phyloP scores from a whole-genome alignment of 2,888 invertebrate species.

The Drosophila ustulata region DNA sequence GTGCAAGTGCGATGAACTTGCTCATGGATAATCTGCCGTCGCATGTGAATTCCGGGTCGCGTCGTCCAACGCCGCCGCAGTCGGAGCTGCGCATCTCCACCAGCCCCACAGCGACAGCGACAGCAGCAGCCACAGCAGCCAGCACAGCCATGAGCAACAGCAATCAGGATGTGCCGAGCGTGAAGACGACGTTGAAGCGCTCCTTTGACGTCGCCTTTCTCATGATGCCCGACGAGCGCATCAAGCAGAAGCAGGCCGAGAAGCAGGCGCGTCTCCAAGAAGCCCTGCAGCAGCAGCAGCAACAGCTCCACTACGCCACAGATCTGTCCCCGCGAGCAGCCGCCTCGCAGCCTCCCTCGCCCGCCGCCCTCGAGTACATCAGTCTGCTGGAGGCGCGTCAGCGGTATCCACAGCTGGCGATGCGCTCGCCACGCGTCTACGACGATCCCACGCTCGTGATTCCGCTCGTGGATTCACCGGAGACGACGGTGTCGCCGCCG shows the following conservation, averaged over 20 bases:
- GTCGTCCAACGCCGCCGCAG: slow-evolving; percentile 67
- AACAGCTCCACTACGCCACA: slow-evolving; percentile 73
- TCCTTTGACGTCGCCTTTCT: slow-evolving; percentile 96
- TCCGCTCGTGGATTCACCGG: slow-evolving; percentile 79
- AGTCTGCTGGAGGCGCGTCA: slow-evolving; percentile 79
- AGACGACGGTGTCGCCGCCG: slow-evolving; percentile 56
- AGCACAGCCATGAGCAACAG: slow-evolving; percentile 69
- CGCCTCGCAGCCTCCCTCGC: slow-evolving; percentile 73
- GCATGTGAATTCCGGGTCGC: slow-evolving; percentile 64
- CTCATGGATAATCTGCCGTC: slow-evolving; percentile 88
- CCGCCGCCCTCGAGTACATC: slow-evolving; percentile 74
- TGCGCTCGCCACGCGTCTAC: slow-evolving; percentile 83
- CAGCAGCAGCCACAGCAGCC: slow-evolving; percentile 38
- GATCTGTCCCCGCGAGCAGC: slow-evolving; percentile 84
- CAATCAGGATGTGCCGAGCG: slow-evolving; percentile 61
- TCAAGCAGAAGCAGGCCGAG: slow-evolving; percentile 86
- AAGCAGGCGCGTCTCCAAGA: slow-evolving; percentile 86
- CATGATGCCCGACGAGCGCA: slow-evolving; percentile 94
- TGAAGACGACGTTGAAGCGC: slow-evolving; percentile 87
- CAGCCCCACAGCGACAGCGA: slow-evolving; percentile 47
- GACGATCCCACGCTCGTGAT: slow-evolving; percentile 84
- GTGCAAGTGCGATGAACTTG: slow-evolving; percentile 85
- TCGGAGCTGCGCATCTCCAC: slow-evolving; percentile 63
- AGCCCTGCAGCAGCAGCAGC: slow-evolving; percentile 82
- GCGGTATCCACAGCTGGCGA: slow-evolving; percentile 82